A percentile compares a stretch with the other conserved stretches of the same genome.
phyloP scores from a whole-genome alignment of 2,888 invertebrate species.

The Poecilus cupreus region DNA sequence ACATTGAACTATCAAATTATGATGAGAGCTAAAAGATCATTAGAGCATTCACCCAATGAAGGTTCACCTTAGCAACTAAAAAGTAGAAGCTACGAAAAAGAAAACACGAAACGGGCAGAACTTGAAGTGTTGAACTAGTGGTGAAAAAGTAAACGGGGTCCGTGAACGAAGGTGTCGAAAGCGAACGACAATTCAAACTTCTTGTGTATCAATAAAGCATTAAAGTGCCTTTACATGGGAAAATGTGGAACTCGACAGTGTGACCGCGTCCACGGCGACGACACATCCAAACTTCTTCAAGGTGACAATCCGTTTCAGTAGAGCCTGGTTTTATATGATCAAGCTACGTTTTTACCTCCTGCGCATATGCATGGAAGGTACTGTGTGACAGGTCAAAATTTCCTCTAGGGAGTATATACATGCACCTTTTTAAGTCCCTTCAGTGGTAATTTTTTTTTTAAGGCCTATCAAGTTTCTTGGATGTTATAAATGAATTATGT shows the following conservation, averaged over 20 bases:
- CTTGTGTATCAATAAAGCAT: conserved; percentile 57
- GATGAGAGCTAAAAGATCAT: no score
- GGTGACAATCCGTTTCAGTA: neutral
- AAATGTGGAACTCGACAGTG: conserved; percentile 37
- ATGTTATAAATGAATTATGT: no score
- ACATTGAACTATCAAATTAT: no score
- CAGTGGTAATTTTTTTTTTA: no score
- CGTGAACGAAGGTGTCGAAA: conserved; percentile 46
- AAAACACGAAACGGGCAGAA: conserved; percentile 49
- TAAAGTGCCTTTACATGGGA: conserved; percentile 51
- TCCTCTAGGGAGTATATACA: no score
- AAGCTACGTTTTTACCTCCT: no score
- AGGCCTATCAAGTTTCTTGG: no score
- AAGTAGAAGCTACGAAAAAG: conserved; percentile 21
- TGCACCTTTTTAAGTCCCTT: no score
- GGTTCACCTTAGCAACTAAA: neutral
- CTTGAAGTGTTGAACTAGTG: conserved; percentile 38
- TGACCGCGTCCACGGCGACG: conserved; percentile 34
- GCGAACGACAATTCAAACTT: conserved; percentile 55
- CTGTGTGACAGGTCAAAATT: no score
- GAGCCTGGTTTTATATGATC: no score
- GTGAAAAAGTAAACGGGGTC: conserved; percentile 49
- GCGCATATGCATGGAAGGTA: no score
- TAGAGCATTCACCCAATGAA: neutral
- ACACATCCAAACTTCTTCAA: neutral